Evolutionary conservation across 37 sponge, comb jelly and placozoan species (phyloP), one percentile per base, ranked within the genome.

Genomic region (Petrosia ficiformis): DNA sequence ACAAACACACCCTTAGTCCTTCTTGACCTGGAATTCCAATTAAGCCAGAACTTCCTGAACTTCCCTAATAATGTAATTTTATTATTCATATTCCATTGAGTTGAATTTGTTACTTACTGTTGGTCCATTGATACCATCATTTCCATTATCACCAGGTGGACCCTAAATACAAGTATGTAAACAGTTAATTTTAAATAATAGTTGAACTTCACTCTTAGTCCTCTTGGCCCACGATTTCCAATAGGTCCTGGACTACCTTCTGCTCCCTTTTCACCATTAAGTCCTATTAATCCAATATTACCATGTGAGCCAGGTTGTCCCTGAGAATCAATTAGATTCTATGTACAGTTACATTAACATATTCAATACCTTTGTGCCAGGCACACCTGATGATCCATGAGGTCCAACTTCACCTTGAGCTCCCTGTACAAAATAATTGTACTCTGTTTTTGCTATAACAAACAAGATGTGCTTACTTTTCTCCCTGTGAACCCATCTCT

Each of bases 351-450:
- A 72, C 56, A 44, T 42, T 42, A 21, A 14, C n/a, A n/a, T 6
- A 30, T 52, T 56, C 21, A 70, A 60, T 57, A 83, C 84, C 22
- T 65, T 70, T 34, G 75, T 70, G 11, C 84, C 86, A 68, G 79
- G 86, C 3, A 74, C 58, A 21, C 86, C 86, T 41, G 70, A n/a
- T 26, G 86, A 80, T 22, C 86, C 86, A 73, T 43, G 25, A 29
- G 71, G 86, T 57, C 86, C 86, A 22, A 57, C 60, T 24, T 71
- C 72, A 1, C 86, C 86, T 52, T 79, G 78, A 1, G 44, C 33
- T 58, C 86, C 86, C 86, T 84, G 38, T 38, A 31, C 11, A 21
- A 36, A 59, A 29, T 26, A 40, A 1, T 2, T 30, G 41, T 60
- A 38, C 59, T 38, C 33, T 3, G 25, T 42, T 35, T 1, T 8